These are phyloP conservation scores for Paracanthobrama guichenoti DNA, from an alignment of 2,113 vertebrate species.

Conservation along the genomic window DNA sequence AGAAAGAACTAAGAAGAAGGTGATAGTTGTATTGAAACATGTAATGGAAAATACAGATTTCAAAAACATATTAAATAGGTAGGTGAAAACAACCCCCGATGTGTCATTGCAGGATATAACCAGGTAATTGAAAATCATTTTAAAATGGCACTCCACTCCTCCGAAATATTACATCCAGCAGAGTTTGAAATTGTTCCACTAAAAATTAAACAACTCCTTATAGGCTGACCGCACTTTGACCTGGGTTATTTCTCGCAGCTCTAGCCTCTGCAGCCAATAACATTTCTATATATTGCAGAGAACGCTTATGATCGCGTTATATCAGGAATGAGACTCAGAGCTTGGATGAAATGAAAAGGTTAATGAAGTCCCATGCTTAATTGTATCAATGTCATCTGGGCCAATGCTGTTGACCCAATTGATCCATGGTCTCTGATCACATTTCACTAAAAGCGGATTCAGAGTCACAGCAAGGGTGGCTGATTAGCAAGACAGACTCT, in stretches of 20 bases:
- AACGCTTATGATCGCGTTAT: conserved; percentile 22
- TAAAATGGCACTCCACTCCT: conserved; percentile 15
- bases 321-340: conserved; percentile 18
- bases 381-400: conserved; percentile 55
- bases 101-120: background rate
- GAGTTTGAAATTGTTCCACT: conserved; percentile 23
- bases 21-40: background rate
- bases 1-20: background rate
- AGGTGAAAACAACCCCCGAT: conserved; percentile 14
- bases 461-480: conserved; percentile 32
- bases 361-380: conserved; percentile 55
- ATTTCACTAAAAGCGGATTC: conserved; percentile 57
- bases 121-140: conserved; percentile 31
- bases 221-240: conserved; percentile 26
- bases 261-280: conserved; percentile 45
- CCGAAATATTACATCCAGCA: conserved; percentile 12
- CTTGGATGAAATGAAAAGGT: conserved; percentile 51
- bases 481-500: conserved; percentile 54
- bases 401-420: conserved; percentile 52
- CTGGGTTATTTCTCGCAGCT: conserved; percentile 24
- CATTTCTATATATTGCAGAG: conserved; percentile 22
- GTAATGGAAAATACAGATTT: background rate
- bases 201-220: conserved; percentile 37
- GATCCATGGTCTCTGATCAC: conserved; percentile 56
- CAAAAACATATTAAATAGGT: conserved; percentile 27